These are phyloP conservation scores for Dynastes tityus DNA, from an alignment of 2,888 invertebrate genomes.

Conservation along the genomic window DNA sequence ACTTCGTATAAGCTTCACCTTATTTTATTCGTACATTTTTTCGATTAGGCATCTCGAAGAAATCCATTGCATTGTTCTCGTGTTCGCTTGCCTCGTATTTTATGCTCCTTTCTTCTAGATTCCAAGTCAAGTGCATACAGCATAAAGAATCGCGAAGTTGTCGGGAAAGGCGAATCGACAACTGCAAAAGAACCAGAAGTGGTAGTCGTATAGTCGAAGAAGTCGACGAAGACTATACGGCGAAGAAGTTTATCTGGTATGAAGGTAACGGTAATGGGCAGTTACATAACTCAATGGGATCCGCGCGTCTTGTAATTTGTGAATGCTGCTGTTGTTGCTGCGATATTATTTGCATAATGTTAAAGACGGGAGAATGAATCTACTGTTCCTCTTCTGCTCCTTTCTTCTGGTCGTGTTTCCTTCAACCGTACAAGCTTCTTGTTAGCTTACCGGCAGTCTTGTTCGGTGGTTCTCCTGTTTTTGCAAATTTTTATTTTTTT, in stretches of 20 bases:
- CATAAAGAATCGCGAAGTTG: conserved; percentile 8
- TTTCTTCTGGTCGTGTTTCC: not conserved
- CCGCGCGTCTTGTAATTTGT: conserved; percentile 61
- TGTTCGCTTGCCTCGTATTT: not conserved
- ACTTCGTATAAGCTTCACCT: no score
- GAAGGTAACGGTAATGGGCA: conserved; percentile 65
- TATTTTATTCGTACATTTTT: no score
- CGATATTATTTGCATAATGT: conserved; percentile 34
- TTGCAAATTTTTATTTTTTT: not conserved
- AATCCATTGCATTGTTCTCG: not conserved
- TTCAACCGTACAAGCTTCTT: not conserved
- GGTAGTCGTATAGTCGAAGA: not conserved
- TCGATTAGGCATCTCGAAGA: not conserved
- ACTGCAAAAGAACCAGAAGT: not conserved
- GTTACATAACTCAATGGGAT: conserved; percentile 65
- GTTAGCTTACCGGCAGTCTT: not conserved
- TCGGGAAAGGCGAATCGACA: conserved; percentile 19
- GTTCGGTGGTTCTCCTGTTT: not conserved
- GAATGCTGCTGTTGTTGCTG: conserved; percentile 55
- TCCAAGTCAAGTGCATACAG: not conserved
- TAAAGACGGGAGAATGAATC: conserved; percentile 14
- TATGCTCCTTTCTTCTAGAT: not conserved
- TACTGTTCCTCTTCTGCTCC: not conserved
- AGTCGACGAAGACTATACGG: conserved; percentile 13
- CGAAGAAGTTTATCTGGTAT: conserved; percentile 46